Evolutionary conservation across 2,113 vertebrate species (phyloP).

Genomic region (Herpetotheres cachinnans): DNA sequence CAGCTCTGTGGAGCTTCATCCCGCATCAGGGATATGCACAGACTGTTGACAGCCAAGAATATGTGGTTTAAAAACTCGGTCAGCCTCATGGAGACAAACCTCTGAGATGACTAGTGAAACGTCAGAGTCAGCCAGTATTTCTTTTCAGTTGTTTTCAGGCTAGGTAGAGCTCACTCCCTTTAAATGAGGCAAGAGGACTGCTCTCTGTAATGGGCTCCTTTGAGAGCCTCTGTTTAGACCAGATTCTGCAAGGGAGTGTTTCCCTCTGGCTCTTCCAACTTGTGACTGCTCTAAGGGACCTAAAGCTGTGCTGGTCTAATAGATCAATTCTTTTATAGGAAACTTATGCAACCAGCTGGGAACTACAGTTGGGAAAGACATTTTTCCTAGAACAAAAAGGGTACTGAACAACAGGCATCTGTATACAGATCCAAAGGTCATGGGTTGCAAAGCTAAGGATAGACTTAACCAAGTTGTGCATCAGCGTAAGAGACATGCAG

Average conservation of each 20-base stretch:
- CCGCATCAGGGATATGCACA: not conserved
- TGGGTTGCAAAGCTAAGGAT: not conserved
- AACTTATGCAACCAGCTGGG: slow-evolving; percentile 20
- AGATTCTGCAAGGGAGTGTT: not conserved
- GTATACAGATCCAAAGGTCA: slow-evolving; percentile 56
- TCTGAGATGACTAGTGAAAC: not conserved
- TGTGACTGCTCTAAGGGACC: not conserved
- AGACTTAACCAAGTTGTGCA: not conserved
- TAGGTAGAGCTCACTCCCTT: not conserved
- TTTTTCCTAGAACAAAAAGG: slow-evolving; percentile 52
- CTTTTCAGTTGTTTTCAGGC: not conserved
- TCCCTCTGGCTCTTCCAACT: not conserved
- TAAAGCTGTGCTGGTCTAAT: not conserved
- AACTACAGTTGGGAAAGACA: slow-evolving; percentile 34
- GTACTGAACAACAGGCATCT: not conserved
- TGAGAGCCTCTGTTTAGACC: not conserved
- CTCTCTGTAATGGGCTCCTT: not conserved
- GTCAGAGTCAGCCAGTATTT: not conserved
- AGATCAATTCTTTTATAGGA: slow-evolving; percentile 4
- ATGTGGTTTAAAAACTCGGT: not conserved
- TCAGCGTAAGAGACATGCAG: not conserved
- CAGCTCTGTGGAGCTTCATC: not conserved
- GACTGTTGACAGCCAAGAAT: not conserved
- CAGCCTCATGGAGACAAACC: not conserved
- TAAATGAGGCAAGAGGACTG: not conserved